Evolutionary conservation across 2,113 vertebrate genomes (phyloP), one percentile per base, ranked within the genome.

Genomic region (Noturus placidus): DNA sequence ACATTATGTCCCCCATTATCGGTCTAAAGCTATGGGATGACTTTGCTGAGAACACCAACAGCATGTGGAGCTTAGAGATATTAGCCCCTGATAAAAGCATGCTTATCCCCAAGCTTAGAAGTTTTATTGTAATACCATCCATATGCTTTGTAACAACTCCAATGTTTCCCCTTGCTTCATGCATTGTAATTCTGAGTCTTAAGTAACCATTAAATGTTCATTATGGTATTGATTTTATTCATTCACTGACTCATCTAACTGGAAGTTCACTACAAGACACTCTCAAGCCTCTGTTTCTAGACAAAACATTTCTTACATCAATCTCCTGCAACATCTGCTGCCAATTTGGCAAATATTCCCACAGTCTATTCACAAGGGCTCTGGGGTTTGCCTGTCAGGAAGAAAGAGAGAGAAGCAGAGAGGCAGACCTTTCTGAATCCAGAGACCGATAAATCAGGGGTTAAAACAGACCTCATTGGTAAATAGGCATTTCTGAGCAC

Each of bases 311-410:
- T 93, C 91, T 92, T 91, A 88, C 93, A 90, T 91, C 87, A 59
- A 72, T 87, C 91, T 92, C 86, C 91, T 91, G 91, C 91, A 92
- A 93, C 95, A 96, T 96, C 95, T 96, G 95, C 92, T 93, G 94
- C 92, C 93, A 94, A 95, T 96, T 95, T 93, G 89, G 0, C 56
- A 89, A 89, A 92, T 93, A 94, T 95, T 95, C 94, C 93, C 91
- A 91, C 90, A 93, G 93, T 93, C 93, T 88, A 95, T 95, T 96
- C 94, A 94, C 93, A 92, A 89, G 90, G 92, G 63, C 57, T 92
- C 92, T 93, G 91, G 91, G 92, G 94, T 94, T 92, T 92, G 93
- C 87, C 87, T 87, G 89, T 83, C 69, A 81, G 63, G 46, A 25
- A 42, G 57, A 27, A 85, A 90, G 83, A 85, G 69, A 33, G 74